Base-by-base conservation (phyloP, 2,797 vertebrate genomes). In the Acipenser transmontanus region DNA sequence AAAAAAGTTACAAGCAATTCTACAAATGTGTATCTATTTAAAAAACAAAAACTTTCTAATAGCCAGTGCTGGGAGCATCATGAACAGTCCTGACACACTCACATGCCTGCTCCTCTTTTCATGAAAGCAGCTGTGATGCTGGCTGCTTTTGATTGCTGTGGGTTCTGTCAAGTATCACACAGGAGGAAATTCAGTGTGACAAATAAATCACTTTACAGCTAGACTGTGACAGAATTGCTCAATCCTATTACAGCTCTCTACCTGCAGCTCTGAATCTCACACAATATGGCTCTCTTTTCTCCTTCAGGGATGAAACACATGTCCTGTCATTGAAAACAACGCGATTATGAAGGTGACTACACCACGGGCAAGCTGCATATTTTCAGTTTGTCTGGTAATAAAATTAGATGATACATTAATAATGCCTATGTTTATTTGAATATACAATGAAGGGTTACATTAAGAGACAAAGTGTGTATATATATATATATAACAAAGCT, bases 151-250 rank as follows among this genome's bases (percentile, higher is more conserved):
- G 54, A 57, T 11, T 7, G 54, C 6, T 57, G 9, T n/a, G 54
- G 12, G 54, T 57, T 11, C 54, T 57, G 54, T n/a, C 54, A 57
- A n/a, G 54, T 57, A 57, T 57, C 54, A n/a, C 54, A 57, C 54
- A 13, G 14, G 12, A 57, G 54, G 54, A 57, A n/a, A 57, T 57
- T 57, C 54, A 7, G 9, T 57, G 54, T 14, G n/a, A 57, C 54
- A 57, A 57, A 57, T 57, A 57, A 57, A 57, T 57, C 10, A 57
- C 54, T 57, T 11, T 57, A n/a, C 54, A 7, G 54, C 54, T 57
- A 11, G 9, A 5, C 54, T 11, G 54, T 4, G 54, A 57, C 9
- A 57, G 54, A 57, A 57, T 57, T 57, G 54, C 14, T 57, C 9
- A 57, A 57, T 57, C 54, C 54, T n/a, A n/a, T 57, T 57, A 57